Percentiles rank a stretch among this genome's conserved stretches.
Conservation (phyloP, 2,888 invertebrate genomes). For the Neoaliturus tenellus region DNA sequence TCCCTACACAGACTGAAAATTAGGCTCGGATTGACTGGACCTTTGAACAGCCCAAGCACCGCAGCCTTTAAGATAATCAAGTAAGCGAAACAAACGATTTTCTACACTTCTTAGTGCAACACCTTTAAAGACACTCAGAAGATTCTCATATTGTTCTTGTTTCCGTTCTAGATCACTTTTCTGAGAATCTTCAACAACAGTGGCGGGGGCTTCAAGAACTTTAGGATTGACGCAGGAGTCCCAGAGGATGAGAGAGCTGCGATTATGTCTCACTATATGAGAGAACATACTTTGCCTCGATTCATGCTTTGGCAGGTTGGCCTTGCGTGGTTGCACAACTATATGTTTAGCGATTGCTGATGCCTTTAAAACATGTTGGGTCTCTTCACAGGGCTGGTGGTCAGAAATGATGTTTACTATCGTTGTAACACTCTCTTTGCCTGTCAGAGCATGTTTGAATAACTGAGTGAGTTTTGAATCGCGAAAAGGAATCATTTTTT, state of each 20-base stretch:
- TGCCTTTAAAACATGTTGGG: conserved; percentile 73
- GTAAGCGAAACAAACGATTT: no score
- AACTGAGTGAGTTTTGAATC: conserved; percentile 94
- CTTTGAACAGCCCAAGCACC: no score
- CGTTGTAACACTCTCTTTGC: conserved; percentile 84
- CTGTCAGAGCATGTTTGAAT: conserved; percentile 86
- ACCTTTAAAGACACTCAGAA: no score
- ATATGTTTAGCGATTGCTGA: conserved; percentile 38
- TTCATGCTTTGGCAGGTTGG: background rate
- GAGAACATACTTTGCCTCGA: background rate
- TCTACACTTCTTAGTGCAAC: no score
- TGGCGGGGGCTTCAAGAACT: no score
- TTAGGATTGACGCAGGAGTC: conserved; percentile 31
- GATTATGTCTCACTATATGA: conserved; percentile 24
- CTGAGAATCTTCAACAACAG: no score
- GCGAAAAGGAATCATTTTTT: conserved; percentile 78
- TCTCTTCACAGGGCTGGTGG: conserved; percentile 86
- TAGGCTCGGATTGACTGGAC: no score
- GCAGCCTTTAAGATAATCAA: no score
- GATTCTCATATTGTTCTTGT: no score
- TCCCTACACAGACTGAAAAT: no score
- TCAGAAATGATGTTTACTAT: conserved; percentile 91
- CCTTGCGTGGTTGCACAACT: background rate
- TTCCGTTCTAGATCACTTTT: no score
- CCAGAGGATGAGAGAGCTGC: conserved; percentile 29